Evolutionary conservation across 2,113 vertebrate genomes (phyloP), one percentile per base, ranked within the genome.

Genomic region (Sinocyclocheilus maitianheensis): DNA sequence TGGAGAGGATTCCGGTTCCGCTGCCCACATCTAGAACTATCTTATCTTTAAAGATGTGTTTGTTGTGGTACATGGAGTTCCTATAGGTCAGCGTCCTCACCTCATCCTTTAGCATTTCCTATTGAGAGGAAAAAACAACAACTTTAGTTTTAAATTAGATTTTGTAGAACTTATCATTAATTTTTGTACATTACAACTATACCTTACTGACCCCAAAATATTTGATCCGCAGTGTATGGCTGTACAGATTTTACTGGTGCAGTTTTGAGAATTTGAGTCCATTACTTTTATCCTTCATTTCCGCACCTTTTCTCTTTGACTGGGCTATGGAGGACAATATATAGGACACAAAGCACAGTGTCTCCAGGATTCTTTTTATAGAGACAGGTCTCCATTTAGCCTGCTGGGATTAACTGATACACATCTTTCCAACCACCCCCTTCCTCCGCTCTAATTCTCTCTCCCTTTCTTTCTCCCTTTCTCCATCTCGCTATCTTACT

Each of bases 51-150:
- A 99, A 99, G 87, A 98, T 96, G 0, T 99, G 98, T 86, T 98
- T 99, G 93, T 99, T 99, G 95, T 99, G 98, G 92, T 99, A 99
- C 96, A 99, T 99, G 91, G 97, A 96, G 89, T 98, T 99, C 89
- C 98, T 94, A 91, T 99, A 99, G 1, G 98, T 99, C 91, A 99
- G 94, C 0, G 98, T 99, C 86, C 98, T 95, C 60, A 99, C 97
- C 90, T 99, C 98, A 34, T 99, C 98, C 90, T 99, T 99, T 88
- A 99, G 91, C 98, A 99, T 99, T 93, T 99, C 98, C 98, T 99
- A 94, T 80, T n/a, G 65, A 84, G 26, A 16, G 51, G 60, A 71
- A 53, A 58, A 65, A 20, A 67, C 34, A 9, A 75, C 3, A 46
- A 84, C 18, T 18, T 22, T 18, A 55, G 53, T 18, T 5, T 55